These are phyloP conservation scores for Lasioglossum figueresi DNA, from an alignment of 2,888 invertebrate species.

Conservation along the genomic window DNA sequence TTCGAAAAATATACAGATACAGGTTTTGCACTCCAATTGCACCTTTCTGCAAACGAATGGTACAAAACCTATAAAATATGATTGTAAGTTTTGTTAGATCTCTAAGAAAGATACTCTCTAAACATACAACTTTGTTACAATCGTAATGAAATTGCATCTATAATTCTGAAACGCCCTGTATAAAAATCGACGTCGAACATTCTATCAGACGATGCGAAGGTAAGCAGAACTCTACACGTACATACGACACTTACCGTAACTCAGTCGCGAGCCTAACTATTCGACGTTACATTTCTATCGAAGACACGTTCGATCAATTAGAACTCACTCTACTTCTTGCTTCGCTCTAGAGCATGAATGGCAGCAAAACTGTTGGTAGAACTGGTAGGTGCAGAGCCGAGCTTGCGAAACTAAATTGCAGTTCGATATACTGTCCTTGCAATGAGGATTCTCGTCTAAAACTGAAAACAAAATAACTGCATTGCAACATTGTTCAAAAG, in stretches of 20 bases:
- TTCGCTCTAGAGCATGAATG: constrained; percentile 85
- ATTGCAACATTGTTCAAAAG: not conserved
- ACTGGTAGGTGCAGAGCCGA: constrained; percentile 92
- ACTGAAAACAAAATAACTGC: constrained; percentile 79
- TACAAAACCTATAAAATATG: not conserved
- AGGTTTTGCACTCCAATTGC: no score
- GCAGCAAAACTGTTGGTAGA: constrained; percentile 93
- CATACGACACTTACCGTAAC: constrained; percentile 23
- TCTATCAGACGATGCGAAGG: constrained; percentile 43
- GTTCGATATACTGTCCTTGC: constrained; percentile 90
- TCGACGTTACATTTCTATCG: constrained; percentile 20
- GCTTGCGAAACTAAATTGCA: constrained; percentile 94
- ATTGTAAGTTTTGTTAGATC: not conserved
- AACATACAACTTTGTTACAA: not conserved
- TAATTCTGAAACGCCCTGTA: constrained; percentile 14
- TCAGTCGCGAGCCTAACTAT: not conserved
- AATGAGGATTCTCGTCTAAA: constrained; percentile 82
- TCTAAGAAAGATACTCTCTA: not conserved
- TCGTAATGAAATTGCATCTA: not conserved
- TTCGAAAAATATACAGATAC: not conserved
- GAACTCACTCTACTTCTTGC: constrained; percentile 59
- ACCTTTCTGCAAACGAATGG: no score
- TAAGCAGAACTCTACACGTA: constrained; percentile 34
- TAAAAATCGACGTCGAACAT: constrained; percentile 19
- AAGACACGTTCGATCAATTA: not conserved